Evolutionary conservation across 2,113 vertebrate genomes (phyloP).

Genomic region (Platanista minor): DNA sequence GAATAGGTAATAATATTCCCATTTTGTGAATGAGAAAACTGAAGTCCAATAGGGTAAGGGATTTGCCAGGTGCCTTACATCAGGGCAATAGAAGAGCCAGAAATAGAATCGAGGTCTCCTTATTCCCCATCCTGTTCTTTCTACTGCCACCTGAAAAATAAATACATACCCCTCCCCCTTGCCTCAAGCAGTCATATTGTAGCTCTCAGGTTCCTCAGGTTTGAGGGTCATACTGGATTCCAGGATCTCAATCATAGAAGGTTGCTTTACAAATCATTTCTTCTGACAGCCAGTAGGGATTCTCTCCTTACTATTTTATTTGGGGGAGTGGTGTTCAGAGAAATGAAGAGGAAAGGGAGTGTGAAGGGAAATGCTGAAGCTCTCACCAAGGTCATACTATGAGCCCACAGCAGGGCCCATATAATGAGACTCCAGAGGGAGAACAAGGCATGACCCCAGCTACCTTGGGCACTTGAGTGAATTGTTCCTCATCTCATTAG

Average conservation of each 20-base stretch:
- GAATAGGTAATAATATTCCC: neutral
- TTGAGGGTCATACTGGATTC: conserved; percentile 28
- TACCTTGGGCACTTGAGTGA: neutral
- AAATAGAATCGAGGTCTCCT: conserved; percentile 11
- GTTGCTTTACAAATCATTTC: conserved; percentile 12
- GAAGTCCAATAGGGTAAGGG: neutral
- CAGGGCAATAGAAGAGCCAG: neutral
- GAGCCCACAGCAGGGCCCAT: neutral
- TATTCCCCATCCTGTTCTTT: neutral
- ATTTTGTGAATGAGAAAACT: conserved; percentile 29
- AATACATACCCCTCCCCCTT: neutral
- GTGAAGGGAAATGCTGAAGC: neutral
- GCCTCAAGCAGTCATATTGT: neutral
- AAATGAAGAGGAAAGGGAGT: neutral
- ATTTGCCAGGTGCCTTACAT: neutral
- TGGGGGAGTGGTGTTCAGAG: neutral
- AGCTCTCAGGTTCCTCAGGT: neutral
- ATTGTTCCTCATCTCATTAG: neutral
- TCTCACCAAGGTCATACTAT: neutral
- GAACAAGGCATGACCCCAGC: neutral
- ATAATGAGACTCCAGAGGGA: neutral
- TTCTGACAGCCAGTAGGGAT: neutral
- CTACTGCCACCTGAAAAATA: neutral
- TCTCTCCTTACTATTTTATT: neutral
- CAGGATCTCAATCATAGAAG: neutral